Percentiles rank a stretch among this genome's conserved stretches.
These are phyloP conservation scores for Coregonus sp. DNA, from an alignment of 2,797 vertebrate genomes.

Conservation along the genomic window DNA sequence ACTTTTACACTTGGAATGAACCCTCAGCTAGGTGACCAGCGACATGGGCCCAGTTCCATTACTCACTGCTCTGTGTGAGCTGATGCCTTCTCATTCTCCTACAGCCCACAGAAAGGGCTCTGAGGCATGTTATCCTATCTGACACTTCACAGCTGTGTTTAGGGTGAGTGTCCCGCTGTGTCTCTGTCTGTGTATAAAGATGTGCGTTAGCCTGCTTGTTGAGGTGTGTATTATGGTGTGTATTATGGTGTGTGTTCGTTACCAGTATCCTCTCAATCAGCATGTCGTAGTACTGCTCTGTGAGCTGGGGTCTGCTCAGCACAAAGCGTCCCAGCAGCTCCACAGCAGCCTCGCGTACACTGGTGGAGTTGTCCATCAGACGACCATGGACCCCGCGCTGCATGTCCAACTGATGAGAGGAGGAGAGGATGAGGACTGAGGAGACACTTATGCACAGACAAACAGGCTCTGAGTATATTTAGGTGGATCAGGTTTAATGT, in stretches of 20 bases:
- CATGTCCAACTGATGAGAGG: constrained; percentile 87
- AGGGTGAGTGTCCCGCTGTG: background rate
- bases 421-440: too few species aligned
- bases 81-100: background rate
- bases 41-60: constrained; percentile 12
- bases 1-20: constrained; percentile 62
- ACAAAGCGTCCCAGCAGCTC: constrained; percentile 95
- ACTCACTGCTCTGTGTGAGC: constrained; percentile 1
- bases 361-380: constrained; percentile 97
- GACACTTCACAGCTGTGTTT: background rate
- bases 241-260: constrained; percentile 18
- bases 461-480: constrained; percentile 74
- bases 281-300: constrained; percentile 99
- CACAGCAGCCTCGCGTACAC: constrained; percentile 94
- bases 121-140: background rate
- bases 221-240: background rate
- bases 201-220: background rate
- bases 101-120: background rate
- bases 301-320: constrained; percentile 93
- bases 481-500: constrained; percentile 54
- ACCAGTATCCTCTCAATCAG: constrained; percentile 98
- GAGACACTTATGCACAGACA: constrained; percentile 8
- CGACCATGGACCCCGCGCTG: constrained; percentile 96
- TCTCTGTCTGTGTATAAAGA: background rate
- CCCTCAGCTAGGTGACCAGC: constrained; percentile 30